Base-by-base conservation (phyloP, 1,140 invertebrate species). In the Hylyphantes graminicola region DNA sequence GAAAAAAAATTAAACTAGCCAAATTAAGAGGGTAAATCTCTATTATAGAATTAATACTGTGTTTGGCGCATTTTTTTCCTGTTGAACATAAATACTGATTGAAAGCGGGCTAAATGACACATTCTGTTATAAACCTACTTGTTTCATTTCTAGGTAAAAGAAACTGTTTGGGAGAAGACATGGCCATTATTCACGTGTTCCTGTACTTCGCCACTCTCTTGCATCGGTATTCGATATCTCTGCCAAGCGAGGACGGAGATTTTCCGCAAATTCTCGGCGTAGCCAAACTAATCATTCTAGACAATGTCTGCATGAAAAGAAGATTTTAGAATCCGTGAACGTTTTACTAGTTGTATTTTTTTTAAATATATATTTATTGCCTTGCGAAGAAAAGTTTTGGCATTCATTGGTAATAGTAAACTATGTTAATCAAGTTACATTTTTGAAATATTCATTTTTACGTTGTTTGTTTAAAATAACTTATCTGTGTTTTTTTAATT, bases 131-230 rank as follows among this genome's bases (percentile, higher is more conserved):
- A 83, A 35, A 35, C 61, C 48, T 59, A 11, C 21, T 7, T 63
- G 8, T 63, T 64, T 79, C 48, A 35, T 9, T 53, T 63, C 1
- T 76, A 87, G 89, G 89, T 55, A 88, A 87, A 70, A 65, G 89
- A 59, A 80, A 86, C 11, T 89, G 89, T 79, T 79, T 84, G 0
- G 91, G 91, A 11, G 90, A 91, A 88, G 87, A 67, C n/a, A 87
- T 91, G 51, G 91, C 91, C 7, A 90, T 83, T 85, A 89, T 89
- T 15, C 89, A 87, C 85, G 86, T 90, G 54, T 91, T 91, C 83
- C 85, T 91, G 0, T 91, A 91, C 35, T 78, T 88, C 11, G 87
- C 88, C 2, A 88, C 87, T 63, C 86, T 91, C 0, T 65, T 91
- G 9, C 90, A 85, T n/a, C 19, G 50, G n/a, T 85, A 85, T 15